These are phyloP conservation scores for Buathra laborator DNA, from an alignment of 2,888 invertebrate genomes.

Conservation along the genomic window DNA sequence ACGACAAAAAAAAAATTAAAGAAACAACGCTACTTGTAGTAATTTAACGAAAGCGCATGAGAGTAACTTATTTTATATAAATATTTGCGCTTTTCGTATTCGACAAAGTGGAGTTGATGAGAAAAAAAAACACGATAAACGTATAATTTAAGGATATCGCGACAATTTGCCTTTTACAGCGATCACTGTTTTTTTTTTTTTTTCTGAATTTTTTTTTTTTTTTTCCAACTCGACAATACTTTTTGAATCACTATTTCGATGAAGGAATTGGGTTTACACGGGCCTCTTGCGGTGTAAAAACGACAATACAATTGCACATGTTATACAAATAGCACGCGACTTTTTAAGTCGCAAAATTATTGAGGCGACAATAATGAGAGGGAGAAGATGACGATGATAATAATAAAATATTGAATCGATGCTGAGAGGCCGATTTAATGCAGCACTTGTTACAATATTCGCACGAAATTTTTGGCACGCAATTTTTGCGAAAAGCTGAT, in stretches of 20 bases:
- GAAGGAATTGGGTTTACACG: constrained; percentile 47
- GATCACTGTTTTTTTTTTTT: constrained; percentile 6
- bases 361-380: constrained; percentile 57
- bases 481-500: constrained; percentile 45
- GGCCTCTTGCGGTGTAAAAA: constrained; percentile 25
- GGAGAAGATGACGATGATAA: constrained; percentile 31
- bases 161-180: constrained; percentile 15
- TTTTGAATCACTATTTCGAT: constrained; percentile 50
- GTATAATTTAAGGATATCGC: constrained; percentile 26
- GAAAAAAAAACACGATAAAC: constrained; percentile 17
- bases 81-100: constrained; percentile 55
- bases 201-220: constrained; percentile 2
- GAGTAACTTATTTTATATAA: constrained; percentile 69
- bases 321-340: constrained; percentile 69
- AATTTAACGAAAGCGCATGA: constrained; percentile 45
- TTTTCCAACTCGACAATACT: constrained; percentile 49
- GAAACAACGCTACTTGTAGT: constrained; percentile 51
- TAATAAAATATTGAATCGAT: constrained; percentile 44
- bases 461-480: constrained; percentile 51
- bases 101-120: constrained; percentile 29
- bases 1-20: constrained; percentile 25
- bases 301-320: constrained; percentile 69
- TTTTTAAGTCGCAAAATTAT: constrained; percentile 51
- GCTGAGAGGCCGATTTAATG: constrained; percentile 44
- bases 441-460: constrained; percentile 65